A percentile compares a stretch with the other conserved stretches of the same genome.
phyloP scores from a whole-genome alignment of 2,113 vertebrate genomes.

The Ifrita kowaldi region DNA sequence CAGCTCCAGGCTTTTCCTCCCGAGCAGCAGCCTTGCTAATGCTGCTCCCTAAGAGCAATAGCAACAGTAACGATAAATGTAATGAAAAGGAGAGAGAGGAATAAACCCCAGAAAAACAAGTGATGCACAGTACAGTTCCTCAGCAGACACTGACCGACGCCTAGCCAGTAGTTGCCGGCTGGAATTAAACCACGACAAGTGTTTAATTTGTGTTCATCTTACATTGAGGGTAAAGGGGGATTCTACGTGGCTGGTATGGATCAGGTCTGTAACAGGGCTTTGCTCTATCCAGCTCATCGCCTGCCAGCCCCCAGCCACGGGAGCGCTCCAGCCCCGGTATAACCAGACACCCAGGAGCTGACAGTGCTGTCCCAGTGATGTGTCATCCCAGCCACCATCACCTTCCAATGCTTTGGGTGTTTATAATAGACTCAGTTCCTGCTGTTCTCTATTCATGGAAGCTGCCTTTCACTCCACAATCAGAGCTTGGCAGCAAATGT shows the following conservation, averaged over 20 bases:
- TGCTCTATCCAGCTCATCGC: too few relatives aligned
- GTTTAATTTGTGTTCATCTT: neutral
- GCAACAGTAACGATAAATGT: neutral
- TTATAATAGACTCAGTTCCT: neutral
- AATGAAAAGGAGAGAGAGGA: neutral
- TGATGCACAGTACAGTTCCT: neutral
- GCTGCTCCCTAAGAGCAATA: neutral
- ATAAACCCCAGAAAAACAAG: neutral
- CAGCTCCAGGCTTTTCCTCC: neutral
- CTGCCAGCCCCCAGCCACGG: neutral
- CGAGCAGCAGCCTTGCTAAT: neutral
- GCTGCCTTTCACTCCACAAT: neutral
- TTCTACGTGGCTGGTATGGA: rapidly evolving
- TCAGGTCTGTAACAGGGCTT: too few relatives aligned
- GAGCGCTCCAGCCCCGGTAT: neutral
- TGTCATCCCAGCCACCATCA: neutral
- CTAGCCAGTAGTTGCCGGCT: neutral
- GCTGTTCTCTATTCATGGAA: neutral
- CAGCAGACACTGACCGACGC: neutral
- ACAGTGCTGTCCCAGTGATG: rapidly evolving
- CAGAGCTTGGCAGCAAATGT: neutral
- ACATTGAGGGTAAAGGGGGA: rapidly evolving
- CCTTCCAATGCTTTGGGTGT: neutral
- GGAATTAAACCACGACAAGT: neutral
- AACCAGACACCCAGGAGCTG: rapidly evolving